These are phyloP conservation scores for Paramuricea clavata DNA, from an alignment of 92 coral and sea anemone genomes.

Conservation along the genomic window DNA sequence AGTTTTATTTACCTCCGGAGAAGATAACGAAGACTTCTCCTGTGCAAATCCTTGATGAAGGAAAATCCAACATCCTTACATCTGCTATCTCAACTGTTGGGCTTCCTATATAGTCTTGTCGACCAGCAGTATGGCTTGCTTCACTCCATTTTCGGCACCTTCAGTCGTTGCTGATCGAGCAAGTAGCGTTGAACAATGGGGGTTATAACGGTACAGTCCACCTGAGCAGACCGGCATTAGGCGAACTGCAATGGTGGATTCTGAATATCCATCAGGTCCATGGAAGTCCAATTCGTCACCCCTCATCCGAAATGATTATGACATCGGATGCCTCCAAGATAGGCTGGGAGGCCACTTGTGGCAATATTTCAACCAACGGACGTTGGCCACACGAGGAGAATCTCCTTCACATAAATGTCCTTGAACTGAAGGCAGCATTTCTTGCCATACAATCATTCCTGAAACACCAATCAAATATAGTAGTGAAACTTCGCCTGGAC, in stretches of 20 bases:
- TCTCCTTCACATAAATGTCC: conserved; percentile 56
- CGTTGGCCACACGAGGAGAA: conserved; percentile 57
- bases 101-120: no score
- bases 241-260: no score
- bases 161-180: conserved; percentile 33
- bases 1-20: conserved; percentile 37
- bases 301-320: conserved; percentile 41
- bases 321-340: conserved; percentile 60
- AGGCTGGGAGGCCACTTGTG: conserved; percentile 64
- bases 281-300: conserved; percentile 55
- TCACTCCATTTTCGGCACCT: conserved; percentile 57
- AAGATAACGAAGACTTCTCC: no score
- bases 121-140: conserved; percentile 50
- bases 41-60: no score
- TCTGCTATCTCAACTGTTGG: conserved; percentile 33
- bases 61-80: no score
- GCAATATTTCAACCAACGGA: conserved; percentile 53
- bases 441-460: conserved; percentile 59
- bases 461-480: conserved; percentile 52
- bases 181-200: conserved; percentile 41
- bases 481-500: conserved; percentile 50
- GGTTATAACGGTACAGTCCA: conserved; percentile 15
- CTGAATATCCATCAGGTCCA: conserved; percentile 46
- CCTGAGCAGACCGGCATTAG: no score
- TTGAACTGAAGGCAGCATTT: conserved; percentile 63